phyloP scores from a whole-genome alignment of 92 coral and sea anemone species.

The Bergia sp. region DNA sequence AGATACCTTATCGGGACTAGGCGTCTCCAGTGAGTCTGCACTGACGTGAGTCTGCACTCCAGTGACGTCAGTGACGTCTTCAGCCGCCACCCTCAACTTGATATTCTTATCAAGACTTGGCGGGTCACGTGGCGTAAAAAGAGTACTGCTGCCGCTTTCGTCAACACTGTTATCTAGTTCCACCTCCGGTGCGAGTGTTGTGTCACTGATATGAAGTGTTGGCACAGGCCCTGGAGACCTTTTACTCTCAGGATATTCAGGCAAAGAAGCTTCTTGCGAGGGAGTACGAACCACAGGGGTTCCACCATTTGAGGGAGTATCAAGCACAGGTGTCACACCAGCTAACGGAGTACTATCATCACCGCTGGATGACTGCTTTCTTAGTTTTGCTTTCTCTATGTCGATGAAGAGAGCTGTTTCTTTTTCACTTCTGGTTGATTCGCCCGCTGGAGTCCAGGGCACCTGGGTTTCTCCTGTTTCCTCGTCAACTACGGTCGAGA shows the following conservation, averaged over 20 bases:
- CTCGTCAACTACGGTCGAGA: conserved; percentile 18
- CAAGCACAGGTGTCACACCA: conserved; percentile 22
- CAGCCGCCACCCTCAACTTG: not conserved
- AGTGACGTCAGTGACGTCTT: not conserved
- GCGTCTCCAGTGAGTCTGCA: not conserved
- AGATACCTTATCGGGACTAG: not conserved
- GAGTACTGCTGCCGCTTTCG: not conserved
- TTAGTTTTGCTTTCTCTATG: conserved; percentile 20
- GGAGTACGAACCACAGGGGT: not conserved
- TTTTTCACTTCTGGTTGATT: not conserved
- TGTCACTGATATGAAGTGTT: not conserved
- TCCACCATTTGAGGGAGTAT: conserved; percentile 6
- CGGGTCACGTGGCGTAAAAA: not conserved
- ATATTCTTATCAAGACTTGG: not conserved
- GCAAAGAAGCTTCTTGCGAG: not conserved
- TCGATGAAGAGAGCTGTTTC: conserved; percentile 2
- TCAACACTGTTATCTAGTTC: conserved; percentile 2
- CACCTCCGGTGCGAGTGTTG: not conserved
- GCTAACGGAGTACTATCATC: conserved; percentile 19
- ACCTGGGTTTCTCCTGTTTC: conserved; percentile 22
- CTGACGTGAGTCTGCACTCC: not conserved
- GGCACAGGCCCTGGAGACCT: not conserved
- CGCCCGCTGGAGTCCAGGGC: not conserved
- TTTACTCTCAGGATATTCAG: not conserved
- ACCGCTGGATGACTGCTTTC: conserved; percentile 4